phyloP scores from a whole-genome alignment of 2,113 vertebrate species.

The Dromiciops gliroides region DNA sequence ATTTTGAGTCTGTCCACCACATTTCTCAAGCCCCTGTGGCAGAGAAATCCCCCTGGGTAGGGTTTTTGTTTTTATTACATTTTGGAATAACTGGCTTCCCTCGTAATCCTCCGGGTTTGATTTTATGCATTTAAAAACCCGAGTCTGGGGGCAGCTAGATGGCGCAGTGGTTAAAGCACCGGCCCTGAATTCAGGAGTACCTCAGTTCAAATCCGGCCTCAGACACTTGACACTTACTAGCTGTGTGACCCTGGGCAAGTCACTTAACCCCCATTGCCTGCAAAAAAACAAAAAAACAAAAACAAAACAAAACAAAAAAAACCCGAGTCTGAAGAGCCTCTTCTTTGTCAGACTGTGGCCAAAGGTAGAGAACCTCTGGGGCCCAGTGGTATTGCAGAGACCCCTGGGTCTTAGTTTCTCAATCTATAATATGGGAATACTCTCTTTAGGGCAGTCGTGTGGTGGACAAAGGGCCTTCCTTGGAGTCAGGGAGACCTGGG shows the following conservation, averaged over 20 bases:
- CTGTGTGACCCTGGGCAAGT: too few relatives aligned
- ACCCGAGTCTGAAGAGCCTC: background rate
- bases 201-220: too few relatives aligned
- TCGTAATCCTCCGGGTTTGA: background rate
- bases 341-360: background rate
- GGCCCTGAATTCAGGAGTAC: too few relatives aligned
- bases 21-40: background rate
- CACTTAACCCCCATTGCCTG: too few relatives aligned
- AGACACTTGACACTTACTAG: too few relatives aligned
- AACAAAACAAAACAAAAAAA: too few relatives aligned
- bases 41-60: background rate
- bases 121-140: background rate
- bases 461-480: background rate
- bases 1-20: background rate
- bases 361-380: background rate
- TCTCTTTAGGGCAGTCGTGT: background rate
- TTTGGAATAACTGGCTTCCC: background rate
- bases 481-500: background rate
- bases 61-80: background rate
- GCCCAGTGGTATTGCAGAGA: too few relatives aligned
- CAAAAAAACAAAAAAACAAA: too few relatives aligned
- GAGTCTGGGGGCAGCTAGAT: background rate
- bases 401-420: too few relatives aligned
- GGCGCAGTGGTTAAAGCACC: too few relatives aligned
- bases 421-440: background rate